phyloP scores from a whole-genome alignment of 1,140 invertebrate species.

The Plutomurus gul region DNA sequence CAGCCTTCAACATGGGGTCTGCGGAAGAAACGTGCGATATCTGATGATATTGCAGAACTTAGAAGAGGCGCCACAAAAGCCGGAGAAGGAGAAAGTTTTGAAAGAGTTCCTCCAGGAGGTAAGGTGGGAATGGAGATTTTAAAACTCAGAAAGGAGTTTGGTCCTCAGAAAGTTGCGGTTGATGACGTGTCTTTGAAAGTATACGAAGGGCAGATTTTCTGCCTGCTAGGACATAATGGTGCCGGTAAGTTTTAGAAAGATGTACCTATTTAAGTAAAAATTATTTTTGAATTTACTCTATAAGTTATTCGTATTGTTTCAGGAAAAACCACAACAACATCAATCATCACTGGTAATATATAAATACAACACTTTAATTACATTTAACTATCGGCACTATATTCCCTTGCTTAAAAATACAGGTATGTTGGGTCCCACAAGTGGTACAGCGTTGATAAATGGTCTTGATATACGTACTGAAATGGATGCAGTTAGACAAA shows the following conservation, averaged over 20 bases:
- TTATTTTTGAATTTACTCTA: no score
- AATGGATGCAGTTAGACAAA: constrained; percentile 66
- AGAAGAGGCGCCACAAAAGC: not conserved
- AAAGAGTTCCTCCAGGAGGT: constrained; percentile 6
- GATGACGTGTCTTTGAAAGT: constrained; percentile 67
- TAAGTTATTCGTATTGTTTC: no score
- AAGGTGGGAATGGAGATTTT: constrained; percentile 60
- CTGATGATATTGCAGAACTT: no score
- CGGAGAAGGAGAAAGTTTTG: no score
- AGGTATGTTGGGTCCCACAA: constrained; percentile 72
- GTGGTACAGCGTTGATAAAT: constrained; percentile 70
- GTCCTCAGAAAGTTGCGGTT: constrained; percentile 67
- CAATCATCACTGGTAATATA: constrained; percentile 49
- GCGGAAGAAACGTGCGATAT: no score
- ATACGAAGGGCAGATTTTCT: constrained; percentile 67
- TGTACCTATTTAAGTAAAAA: no score
- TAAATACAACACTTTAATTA: no score
- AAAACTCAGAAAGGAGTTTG: constrained; percentile 58
- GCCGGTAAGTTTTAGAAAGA: no score
- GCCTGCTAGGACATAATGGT: constrained; percentile 57
- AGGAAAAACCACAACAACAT: constrained; percentile 62
- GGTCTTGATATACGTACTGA: constrained; percentile 70
- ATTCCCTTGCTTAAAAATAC: no score
- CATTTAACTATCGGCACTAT: no score
- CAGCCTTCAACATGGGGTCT: no score